These are phyloP conservation scores for Panulirus ornatus DNA, from an alignment of 1,140 invertebrate genomes.

Conservation along the genomic window DNA sequence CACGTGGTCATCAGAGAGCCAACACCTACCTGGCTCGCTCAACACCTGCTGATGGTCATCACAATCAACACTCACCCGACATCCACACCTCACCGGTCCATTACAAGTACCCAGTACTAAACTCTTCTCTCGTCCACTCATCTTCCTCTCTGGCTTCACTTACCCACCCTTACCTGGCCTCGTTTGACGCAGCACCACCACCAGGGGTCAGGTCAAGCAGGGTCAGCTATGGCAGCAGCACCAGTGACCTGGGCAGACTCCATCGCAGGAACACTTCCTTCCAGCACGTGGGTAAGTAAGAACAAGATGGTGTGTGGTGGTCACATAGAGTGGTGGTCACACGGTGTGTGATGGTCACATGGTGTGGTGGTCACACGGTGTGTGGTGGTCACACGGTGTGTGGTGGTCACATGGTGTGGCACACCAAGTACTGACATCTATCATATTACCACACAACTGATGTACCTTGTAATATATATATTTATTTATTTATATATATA, in stretches of 20 bases:
- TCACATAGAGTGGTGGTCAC: background rate
- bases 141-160: slow-evolving; percentile 11
- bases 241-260: slow-evolving; percentile 20
- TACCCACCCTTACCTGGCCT: background rate
- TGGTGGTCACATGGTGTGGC: background rate
- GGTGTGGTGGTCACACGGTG: background rate
- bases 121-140: slow-evolving; percentile 7
- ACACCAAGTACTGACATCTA: too few species aligned
- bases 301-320: background rate
- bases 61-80: background rate
- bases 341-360: background rate
- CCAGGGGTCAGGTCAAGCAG: background rate
- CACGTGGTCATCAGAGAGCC: too few species aligned
- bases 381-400: background rate
- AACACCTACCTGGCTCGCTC: background rate
- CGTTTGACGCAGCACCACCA: background rate
- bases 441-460: too few species aligned
- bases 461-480: slow-evolving; percentile 3
- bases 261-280: background rate
- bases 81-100: background rate
- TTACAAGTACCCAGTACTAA: slow-evolving; percentile 37
- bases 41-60: background rate
- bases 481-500: background rate
- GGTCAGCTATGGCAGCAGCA: slow-evolving; percentile 17
- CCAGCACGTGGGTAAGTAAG: background rate